Base-by-base conservation (phyloP, 2,113 vertebrate species). In the Datnioides undecimradiatus region DNA sequence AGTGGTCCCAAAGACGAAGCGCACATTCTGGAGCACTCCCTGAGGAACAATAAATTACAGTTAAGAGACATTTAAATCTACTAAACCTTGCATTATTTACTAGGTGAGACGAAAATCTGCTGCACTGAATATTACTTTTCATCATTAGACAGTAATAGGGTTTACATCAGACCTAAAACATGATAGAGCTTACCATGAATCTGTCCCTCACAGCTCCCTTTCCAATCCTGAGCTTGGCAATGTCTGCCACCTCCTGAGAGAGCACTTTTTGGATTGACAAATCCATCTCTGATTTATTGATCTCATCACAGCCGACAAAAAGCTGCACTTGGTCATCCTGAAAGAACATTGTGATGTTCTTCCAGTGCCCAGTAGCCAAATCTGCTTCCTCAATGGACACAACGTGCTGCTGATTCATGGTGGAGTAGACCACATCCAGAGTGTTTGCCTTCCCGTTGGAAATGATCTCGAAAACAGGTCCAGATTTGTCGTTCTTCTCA, bases 21-120 rank as follows among this genome's bases (percentile, higher is more conserved):
- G 95, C 86, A 99, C 96, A 54, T 99, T 99, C 94, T 99, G 98
- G 82, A 99, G 96, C 69, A 97, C 95, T 90, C 98, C 98, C 98
- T 99, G 94, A 60, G 88, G 91, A 89, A 43, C 63, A 29, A 85
- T 49, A 85, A 29, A 43, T 64, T 49, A 4, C 40, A 71, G 27
- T 73, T 63, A 74, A 29, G 6, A 76, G 5, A 54, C 34, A 13
- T 14, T 21, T 58, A 2, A 19, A 64, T 25, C 2, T 33, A 36
- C 55, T 33, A 38, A 59, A 58, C 3, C 13, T 38, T 40, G 16
- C 52, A 60, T 54, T 1, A 66, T 7, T 29, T 59, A 58, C 48
- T 67, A 25, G 21, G 12, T 67, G 8, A n/a, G 54, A 41, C 59
- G 25, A 14, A 8, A 49, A n/a, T n/a, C n/a, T 29, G 4, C 0